Percentiles rank a stretch among this genome's conserved stretches.
Evolutionary conservation across 1,140 invertebrate genomes (phyloP).

Genomic region (Belonocnema kinseyi): DNA sequence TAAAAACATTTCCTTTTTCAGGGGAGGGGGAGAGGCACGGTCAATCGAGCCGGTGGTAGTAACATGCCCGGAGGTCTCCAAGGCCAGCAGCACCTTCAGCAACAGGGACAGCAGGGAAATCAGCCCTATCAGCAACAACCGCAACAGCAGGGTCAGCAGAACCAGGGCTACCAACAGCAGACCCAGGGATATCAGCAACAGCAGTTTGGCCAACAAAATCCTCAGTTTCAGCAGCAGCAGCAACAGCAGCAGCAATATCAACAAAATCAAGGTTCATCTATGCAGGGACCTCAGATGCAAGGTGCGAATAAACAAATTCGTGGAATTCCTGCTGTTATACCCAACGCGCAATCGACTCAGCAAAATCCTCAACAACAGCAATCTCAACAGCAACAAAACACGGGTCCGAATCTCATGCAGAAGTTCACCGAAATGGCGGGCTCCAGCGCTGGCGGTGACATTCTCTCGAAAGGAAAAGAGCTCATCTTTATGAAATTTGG

Average conservation of each 20-base stretch:
- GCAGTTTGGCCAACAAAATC: slow-evolving; percentile 55
- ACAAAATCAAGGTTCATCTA: slow-evolving; percentile 48
- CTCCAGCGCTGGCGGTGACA: slow-evolving; percentile 87
- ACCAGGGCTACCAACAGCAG: slow-evolving; percentile 64
- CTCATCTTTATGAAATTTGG: slow-evolving; percentile 94
- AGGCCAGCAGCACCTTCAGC: slow-evolving; percentile 64
- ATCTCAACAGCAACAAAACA: slow-evolving; percentile 53
- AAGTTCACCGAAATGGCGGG: slow-evolving; percentile 86
- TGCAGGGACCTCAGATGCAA: slow-evolving; percentile 41
- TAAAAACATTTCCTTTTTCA: slow-evolving; percentile 55
- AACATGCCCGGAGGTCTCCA: slow-evolving; percentile 72
- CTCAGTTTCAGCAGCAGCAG: slow-evolving; percentile 47
- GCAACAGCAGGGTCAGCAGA: slow-evolving; percentile 65
- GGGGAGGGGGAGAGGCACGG: slow-evolving; percentile 78
- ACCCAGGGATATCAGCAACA: slow-evolving; percentile 60
- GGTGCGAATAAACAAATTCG: slow-evolving; percentile 68
- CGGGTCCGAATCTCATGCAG: slow-evolving; percentile 85
- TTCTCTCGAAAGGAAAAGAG: slow-evolving; percentile 92
- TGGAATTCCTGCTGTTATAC: slow-evolving; percentile 79
- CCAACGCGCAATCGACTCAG: slow-evolving; percentile 73
- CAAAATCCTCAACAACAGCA: slow-evolving; percentile 54
- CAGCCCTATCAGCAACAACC: slow-evolving; percentile 66
- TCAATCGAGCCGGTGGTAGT: slow-evolving; percentile 79
- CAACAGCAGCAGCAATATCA: slow-evolving; percentile 60
- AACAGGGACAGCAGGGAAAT: slow-evolving; percentile 61